Evolutionary conservation across 1,140 invertebrate genomes (phyloP).

Genomic region (Pinna nobilis): DNA sequence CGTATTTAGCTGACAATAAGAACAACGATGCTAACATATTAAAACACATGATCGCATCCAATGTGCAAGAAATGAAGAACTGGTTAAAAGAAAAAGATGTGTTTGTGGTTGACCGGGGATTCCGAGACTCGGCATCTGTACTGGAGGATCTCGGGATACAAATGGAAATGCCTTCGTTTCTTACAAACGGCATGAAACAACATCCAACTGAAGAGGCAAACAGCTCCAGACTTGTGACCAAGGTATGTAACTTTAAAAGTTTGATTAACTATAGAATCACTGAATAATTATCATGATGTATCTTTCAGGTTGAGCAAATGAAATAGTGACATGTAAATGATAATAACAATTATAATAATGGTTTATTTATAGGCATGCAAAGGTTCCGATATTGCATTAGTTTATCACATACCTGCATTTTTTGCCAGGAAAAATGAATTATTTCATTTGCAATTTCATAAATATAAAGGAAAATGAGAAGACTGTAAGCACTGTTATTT

Average conservation of each 20-base stretch:
- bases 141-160: constrained; percentile 13
- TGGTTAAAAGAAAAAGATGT: constrained; percentile 25
- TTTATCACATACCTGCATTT: not conserved
- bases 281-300: too few species aligned
- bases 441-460: not conserved
- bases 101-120: constrained; percentile 29
- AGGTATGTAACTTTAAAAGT: not conserved
- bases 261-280: too few species aligned
- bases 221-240: constrained; percentile 13
- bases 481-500: too few species aligned
- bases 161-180: constrained; percentile 23
- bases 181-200: constrained; percentile 3
- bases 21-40: constrained; percentile 10
- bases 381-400: not conserved
- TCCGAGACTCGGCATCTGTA: constrained; percentile 10
- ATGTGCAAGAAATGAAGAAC: constrained; percentile 17
- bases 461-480: not conserved
- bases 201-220: constrained; percentile 13
- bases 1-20: constrained; percentile 14
- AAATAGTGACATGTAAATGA: too few species aligned
- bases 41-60: constrained; percentile 10
- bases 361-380: too few species aligned
- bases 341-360: too few species aligned
- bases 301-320: too few species aligned
- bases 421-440: not conserved